These are phyloP conservation scores for Anodontia alba DNA, from an alignment of 2,888 invertebrate species.

Conservation along the genomic window DNA sequence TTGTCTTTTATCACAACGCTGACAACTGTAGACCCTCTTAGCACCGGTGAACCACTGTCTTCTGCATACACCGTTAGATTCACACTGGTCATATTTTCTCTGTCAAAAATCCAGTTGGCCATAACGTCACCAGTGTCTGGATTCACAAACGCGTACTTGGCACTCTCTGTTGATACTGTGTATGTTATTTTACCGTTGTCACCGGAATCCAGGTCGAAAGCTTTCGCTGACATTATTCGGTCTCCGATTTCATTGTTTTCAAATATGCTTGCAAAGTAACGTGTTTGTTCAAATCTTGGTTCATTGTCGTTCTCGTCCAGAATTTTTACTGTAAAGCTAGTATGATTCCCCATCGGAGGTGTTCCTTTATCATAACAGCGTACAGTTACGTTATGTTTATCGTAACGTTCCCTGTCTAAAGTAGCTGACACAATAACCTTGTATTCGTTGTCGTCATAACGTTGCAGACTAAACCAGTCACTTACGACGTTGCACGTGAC, in stretches of 20 bases:
- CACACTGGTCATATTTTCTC: constrained; percentile 90
- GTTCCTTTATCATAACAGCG: constrained; percentile 64
- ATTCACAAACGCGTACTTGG: constrained; percentile 92
- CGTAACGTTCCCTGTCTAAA: constrained; percentile 60
- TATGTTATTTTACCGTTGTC: constrained; percentile 86
- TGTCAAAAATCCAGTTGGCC: constrained; percentile 93
- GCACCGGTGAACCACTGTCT: constrained; percentile 88
- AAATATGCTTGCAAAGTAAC: constrained; percentile 60
- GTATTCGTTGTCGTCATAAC: constrained; percentile 65
- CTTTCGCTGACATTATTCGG: constrained; percentile 58
- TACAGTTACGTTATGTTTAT: constrained; percentile 52
- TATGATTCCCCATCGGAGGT: constrained; percentile 52
- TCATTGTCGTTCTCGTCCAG: constrained; percentile 95
- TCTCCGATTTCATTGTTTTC: constrained; percentile 68
- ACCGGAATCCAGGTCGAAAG: constrained; percentile 56
- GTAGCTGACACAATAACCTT: constrained; percentile 63
- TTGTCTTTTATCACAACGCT: constrained; percentile 96
- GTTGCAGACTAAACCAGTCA: constrained; percentile 58
- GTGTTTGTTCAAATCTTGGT: constrained; percentile 89
- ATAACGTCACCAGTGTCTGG: constrained; percentile 92
- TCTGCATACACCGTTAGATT: constrained; percentile 95
- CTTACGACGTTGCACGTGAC: constrained; percentile 60
- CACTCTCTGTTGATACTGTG: constrained; percentile 85
- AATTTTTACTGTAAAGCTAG: constrained; percentile 85
- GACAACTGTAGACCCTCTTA: constrained; percentile 89